These are phyloP conservation scores for Fragum sueziense DNA, from an alignment of 2,888 invertebrate species.

Conservation along the genomic window DNA sequence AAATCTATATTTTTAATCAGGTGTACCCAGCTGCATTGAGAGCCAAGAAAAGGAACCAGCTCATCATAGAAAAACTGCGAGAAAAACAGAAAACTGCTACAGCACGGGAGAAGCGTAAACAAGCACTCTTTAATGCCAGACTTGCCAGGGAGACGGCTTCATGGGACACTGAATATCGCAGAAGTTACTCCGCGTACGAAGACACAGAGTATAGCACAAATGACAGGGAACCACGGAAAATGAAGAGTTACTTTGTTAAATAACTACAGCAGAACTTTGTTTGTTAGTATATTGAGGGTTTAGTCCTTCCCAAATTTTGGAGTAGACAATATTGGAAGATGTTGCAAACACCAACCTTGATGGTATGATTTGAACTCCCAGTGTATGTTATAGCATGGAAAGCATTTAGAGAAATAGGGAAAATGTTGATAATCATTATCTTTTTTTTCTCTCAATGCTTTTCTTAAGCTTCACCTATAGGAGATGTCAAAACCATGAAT, in stretches of 20 bases:
- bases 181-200: slow-evolving; percentile 63
- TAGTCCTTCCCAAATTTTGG: too few species aligned
- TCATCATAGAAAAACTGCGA: slow-evolving; percentile 53
- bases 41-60: slow-evolving; percentile 62
- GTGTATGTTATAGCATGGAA: too few species aligned
- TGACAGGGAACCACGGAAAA: slow-evolving; percentile 52
- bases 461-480: too few species aligned
- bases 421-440: too few species aligned
- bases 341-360: too few species aligned
- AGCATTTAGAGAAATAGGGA: too few species aligned
- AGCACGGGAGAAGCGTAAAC: slow-evolving; percentile 60
- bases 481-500: too few species aligned
- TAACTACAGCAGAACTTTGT: slow-evolving; percentile 11
- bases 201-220: slow-evolving; percentile 59
- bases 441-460: too few species aligned
- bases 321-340: too few species aligned
- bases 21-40: slow-evolving; percentile 68
- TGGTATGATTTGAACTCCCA: too few species aligned
- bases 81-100: slow-evolving; percentile 54
- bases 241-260: slow-evolving; percentile 51
- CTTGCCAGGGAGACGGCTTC: slow-evolving; percentile 61
- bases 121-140: slow-evolving; percentile 59
- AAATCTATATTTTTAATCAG: too few species aligned
- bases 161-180: slow-evolving; percentile 69
- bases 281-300: too few species aligned